Evolutionary conservation across 2,797 vertebrate species (phyloP).

Genomic region (Spizella passerina): DNA sequence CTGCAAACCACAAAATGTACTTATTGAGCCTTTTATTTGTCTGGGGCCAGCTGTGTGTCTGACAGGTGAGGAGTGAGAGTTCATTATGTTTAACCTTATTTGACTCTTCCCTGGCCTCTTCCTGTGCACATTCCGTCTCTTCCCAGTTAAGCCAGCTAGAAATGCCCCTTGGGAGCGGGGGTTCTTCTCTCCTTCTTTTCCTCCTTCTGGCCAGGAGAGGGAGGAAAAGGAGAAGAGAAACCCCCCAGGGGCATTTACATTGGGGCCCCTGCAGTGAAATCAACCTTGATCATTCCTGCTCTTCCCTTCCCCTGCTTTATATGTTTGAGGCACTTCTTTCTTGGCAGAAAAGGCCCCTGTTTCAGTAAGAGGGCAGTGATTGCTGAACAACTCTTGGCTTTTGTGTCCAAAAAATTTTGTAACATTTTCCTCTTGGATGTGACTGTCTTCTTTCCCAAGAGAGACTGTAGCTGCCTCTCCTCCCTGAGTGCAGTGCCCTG

Average conservation of each 20-base stretch:
- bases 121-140: background rate
- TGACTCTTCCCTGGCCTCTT: background rate
- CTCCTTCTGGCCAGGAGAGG: background rate
- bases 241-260: too few relatives aligned
- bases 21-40: background rate
- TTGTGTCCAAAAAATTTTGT: background rate
- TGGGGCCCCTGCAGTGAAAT: background rate
- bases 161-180: background rate
- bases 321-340: background rate
- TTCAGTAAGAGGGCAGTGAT: background rate
- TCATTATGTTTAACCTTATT: background rate
- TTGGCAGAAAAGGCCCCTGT: background rate
- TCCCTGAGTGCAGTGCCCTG: rapidly evolving
- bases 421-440: background rate
- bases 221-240: too few relatives aligned
- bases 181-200: background rate
- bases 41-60: background rate
- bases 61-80: background rate
- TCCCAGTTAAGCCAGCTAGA: background rate
- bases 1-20: background rate
- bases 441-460: background rate
- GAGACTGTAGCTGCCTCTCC: background rate
- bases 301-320: background rate
- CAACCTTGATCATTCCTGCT: background rate
- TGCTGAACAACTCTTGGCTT: background rate